A percentile compares a stretch with the other conserved stretches of the same genome.
Evolutionary conservation across 1,140 invertebrate species (phyloP).

Genomic region (Ceratitis capitata): DNA sequence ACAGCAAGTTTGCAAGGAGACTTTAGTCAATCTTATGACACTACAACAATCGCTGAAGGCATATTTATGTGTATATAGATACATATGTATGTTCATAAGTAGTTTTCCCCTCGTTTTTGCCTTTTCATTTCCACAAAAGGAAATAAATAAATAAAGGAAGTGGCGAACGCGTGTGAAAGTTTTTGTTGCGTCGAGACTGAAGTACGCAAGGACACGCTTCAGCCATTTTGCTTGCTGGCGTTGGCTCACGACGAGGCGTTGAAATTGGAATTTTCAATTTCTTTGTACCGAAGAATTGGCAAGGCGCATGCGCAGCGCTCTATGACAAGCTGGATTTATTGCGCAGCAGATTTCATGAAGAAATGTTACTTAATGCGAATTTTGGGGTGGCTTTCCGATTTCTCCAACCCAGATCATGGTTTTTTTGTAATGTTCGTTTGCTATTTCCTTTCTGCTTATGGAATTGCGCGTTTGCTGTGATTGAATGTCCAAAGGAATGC

Average conservation of each 20-base stretch:
- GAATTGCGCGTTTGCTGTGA: slow-evolving; percentile 18
- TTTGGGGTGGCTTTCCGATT: neutral
- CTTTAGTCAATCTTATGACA: slow-evolving; percentile 10
- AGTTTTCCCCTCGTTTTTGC: neutral
- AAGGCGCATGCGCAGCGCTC: neutral
- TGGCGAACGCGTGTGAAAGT: slow-evolving; percentile 28
- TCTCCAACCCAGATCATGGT: neutral
- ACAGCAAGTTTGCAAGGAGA: neutral
- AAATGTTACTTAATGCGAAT: neutral
- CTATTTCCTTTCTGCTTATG: neutral
- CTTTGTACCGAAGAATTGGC: neutral
- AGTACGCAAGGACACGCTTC: slow-evolving; percentile 28
- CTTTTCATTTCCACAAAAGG: neutral
- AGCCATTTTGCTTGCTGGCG: slow-evolving; percentile 30
- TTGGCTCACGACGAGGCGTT: slow-evolving; percentile 2
- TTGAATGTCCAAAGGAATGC: neutral
- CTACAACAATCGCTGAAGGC: neutral
- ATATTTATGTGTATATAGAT: no score
- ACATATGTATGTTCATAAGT: no score
- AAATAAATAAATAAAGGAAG: no score
- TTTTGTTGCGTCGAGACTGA: slow-evolving; percentile 2
- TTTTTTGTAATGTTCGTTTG: neutral
- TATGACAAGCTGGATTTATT: neutral
- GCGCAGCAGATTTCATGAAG: neutral
- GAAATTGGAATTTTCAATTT: neutral